Evolutionary conservation across 2,797 vertebrate species (phyloP).

Genomic region (Bradypus variegatus): DNA sequence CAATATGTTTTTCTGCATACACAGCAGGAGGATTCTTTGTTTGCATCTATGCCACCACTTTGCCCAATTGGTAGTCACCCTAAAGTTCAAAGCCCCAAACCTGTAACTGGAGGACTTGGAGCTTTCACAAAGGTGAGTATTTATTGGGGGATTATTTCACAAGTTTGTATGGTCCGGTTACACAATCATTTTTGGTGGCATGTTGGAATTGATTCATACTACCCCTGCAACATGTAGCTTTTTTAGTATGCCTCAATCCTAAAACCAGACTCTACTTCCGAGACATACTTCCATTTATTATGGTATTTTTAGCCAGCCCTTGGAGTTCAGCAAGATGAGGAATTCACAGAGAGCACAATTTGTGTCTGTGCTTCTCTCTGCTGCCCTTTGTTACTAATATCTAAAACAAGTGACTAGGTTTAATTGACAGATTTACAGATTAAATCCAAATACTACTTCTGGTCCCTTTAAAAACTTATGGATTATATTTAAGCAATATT

Average conservation of each 20-base stretch:
- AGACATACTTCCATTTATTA: background rate
- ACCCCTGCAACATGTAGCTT: background rate
- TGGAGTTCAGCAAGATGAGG: background rate
- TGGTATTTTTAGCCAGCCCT: background rate
- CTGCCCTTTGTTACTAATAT: background rate
- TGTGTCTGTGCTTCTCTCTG: background rate
- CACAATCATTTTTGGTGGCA: background rate
- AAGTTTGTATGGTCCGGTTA: background rate
- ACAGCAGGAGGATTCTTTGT: slow-evolving; percentile 81
- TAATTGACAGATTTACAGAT: background rate
- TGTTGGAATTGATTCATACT: background rate
- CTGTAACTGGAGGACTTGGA: slow-evolving; percentile 79
- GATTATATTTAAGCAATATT: background rate
- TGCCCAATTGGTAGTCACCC: slow-evolving; percentile 83
- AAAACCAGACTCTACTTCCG: background rate
- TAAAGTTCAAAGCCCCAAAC: slow-evolving; percentile 81
- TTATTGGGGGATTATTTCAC: background rate
- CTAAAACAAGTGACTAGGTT: background rate
- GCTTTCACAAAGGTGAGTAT: slow-evolving; percentile 79
- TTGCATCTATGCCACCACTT: slow-evolving; percentile 82
- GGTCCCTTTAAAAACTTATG: background rate
- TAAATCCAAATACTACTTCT: background rate
- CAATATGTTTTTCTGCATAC: slow-evolving; percentile 28
- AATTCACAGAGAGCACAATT: background rate
- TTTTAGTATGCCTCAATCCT: background rate